Conservation (phyloP, 2,888 invertebrate genomes). For the Mythimna impura region DNA sequence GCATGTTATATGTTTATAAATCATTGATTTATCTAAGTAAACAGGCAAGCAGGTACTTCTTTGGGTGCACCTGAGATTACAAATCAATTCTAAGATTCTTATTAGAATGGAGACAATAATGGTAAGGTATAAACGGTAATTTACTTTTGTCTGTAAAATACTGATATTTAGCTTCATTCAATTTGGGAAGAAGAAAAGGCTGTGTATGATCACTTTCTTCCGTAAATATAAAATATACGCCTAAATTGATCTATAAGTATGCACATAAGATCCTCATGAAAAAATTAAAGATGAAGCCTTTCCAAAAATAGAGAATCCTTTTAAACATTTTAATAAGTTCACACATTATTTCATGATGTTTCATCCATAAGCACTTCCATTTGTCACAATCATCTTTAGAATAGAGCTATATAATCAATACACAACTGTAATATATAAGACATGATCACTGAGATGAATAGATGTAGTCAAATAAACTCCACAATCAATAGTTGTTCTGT, state of each 20-base stretch:
- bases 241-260: background rate
- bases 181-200: background rate
- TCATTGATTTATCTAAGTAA: background rate
- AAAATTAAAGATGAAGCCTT: background rate
- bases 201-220: background rate
- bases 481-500: constrained; percentile 54
- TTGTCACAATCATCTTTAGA: constrained; percentile 31
- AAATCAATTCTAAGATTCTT: constrained; percentile 2
- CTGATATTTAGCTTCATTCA: background rate
- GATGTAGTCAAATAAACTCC: constrained; percentile 28
- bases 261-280: background rate
- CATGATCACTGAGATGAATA: constrained; percentile 23
- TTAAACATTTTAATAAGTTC: background rate
- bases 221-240: background rate
- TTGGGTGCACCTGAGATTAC: constrained; percentile 7
- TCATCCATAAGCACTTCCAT: constrained; percentile 37
- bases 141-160: background rate
- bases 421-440: constrained; percentile 20
- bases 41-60: constrained; percentile 5
- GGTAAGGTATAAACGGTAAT: constrained; percentile 10
- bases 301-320: constrained; percentile 1
- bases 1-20: constrained; percentile 10
- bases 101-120: constrained; percentile 56
- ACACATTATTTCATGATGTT: constrained; percentile 5
- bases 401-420: constrained; percentile 13